These are phyloP conservation scores for Florisuga fusca DNA, from an alignment of 2,797 vertebrate species.

Conservation along the genomic window DNA sequence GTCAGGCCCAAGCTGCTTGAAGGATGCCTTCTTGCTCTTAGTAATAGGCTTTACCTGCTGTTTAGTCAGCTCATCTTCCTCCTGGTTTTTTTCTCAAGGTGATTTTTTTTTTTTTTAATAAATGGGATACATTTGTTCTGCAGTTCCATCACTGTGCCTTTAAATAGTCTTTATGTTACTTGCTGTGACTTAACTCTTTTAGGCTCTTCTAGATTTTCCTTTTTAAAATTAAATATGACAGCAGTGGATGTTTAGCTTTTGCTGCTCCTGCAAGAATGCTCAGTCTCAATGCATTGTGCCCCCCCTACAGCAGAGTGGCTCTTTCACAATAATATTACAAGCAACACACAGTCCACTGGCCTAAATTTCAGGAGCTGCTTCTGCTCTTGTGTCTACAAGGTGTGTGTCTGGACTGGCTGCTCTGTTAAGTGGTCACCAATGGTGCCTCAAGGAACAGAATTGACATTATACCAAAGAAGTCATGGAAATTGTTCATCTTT, in stretches of 20 bases:
- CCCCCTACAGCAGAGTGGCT: fast-evolving
- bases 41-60: not conserved
- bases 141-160: not conserved
- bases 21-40: not conserved
- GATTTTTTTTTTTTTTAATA: not conserved
- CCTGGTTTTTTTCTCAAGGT: not conserved
- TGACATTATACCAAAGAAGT: not conserved
- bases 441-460: not conserved
- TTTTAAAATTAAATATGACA: not conserved
- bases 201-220: not conserved
- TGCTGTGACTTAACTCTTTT: not conserved
- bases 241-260: not conserved
- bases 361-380: not conserved
- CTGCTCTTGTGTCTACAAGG: not conserved
- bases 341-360: fast-evolving
- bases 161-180: not conserved
- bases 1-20: not conserved
- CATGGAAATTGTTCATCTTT: not conserved
- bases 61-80: not conserved
- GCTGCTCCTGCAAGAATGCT: not conserved
- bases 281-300: not conserved
- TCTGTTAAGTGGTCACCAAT: fast-evolving
- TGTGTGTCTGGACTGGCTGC: not conserved
- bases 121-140: not conserved
- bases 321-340: not conserved